These are phyloP conservation scores for Nemopilema nomurai DNA, from an alignment of 30 jellyfish, hydroid and myxozoan genomes.

Conservation along the genomic window DNA sequence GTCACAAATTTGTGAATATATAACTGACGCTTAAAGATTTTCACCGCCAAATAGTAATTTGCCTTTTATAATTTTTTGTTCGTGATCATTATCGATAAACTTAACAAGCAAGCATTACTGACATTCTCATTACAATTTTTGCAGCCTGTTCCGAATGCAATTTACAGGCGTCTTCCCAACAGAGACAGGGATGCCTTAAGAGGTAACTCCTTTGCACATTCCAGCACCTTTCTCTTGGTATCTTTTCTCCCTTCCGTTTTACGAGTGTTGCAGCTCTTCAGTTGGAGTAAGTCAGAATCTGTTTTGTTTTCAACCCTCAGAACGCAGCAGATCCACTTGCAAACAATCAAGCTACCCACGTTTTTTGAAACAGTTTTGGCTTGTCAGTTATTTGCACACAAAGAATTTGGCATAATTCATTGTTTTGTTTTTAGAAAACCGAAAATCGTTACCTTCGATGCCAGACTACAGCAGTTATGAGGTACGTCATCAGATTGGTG, in stretches of 20 bases:
- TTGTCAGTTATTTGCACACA: too few relatives aligned
- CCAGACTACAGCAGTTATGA: conserved; percentile 15
- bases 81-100: too few relatives aligned
- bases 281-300: too few relatives aligned
- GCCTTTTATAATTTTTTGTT: too few relatives aligned
- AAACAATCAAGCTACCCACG: too few relatives aligned
- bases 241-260: background rate
- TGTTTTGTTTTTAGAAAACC: conserved; percentile 30
- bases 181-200: conserved; percentile 54
- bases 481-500: conserved; percentile 7
- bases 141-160: conserved; percentile 54
- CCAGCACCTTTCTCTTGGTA: background rate
- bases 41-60: background rate
- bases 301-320: too few relatives aligned
- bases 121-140: too few relatives aligned
- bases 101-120: too few relatives aligned
- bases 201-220: conserved; percentile 7
- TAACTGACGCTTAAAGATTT: background rate
- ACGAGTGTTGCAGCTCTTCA: background rate
- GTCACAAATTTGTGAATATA: too few relatives aligned
- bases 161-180: conserved; percentile 48
- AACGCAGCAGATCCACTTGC: too few relatives aligned
- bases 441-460: conserved; percentile 70
- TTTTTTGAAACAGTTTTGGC: too few relatives aligned
- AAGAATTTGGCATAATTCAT: too few relatives aligned